These are phyloP conservation scores for Panzeria rudis DNA, from an alignment of 2,888 invertebrate species.

Conservation along the genomic window DNA sequence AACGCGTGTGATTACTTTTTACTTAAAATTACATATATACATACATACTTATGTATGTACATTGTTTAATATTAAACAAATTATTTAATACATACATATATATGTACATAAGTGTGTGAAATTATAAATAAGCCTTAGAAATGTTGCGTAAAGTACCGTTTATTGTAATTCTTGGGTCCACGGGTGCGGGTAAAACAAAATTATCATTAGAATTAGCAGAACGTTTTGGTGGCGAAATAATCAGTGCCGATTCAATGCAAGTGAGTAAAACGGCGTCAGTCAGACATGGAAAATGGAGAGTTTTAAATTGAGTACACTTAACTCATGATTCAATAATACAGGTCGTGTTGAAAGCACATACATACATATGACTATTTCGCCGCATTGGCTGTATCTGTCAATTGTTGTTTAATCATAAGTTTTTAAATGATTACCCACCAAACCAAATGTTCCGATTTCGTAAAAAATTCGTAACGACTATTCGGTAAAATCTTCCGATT, in stretches of 20 bases:
- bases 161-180: constrained; percentile 96
- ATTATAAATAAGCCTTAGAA: constrained; percentile 53
- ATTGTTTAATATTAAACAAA: constrained; percentile 17
- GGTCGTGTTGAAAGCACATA: too few species aligned
- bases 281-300: constrained; percentile 1
- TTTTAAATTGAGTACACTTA: neutral
- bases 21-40: constrained; percentile 11
- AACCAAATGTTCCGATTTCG: too few species aligned
- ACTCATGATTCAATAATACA: too few species aligned
- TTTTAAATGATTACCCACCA: too few species aligned
- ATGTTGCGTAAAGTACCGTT: constrained; percentile 87
- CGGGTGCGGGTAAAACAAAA: constrained; percentile 99
- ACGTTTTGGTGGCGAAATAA: constrained; percentile 94
- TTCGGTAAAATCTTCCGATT: too few species aligned
- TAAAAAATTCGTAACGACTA: too few species aligned
- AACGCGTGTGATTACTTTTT: constrained; percentile 49
- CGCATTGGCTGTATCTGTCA: too few species aligned
- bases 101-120: neutral
- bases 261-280: constrained; percentile 84
- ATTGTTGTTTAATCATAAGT: too few species aligned
- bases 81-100: too few species aligned
- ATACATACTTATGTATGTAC: too few species aligned
- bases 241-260: constrained; percentile 99
- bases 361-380: too few species aligned
- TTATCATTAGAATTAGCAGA: constrained; percentile 95